These are phyloP conservation scores for Masticophis lateralis DNA, from an alignment of 2,797 vertebrate genomes.

Conservation along the genomic window DNA sequence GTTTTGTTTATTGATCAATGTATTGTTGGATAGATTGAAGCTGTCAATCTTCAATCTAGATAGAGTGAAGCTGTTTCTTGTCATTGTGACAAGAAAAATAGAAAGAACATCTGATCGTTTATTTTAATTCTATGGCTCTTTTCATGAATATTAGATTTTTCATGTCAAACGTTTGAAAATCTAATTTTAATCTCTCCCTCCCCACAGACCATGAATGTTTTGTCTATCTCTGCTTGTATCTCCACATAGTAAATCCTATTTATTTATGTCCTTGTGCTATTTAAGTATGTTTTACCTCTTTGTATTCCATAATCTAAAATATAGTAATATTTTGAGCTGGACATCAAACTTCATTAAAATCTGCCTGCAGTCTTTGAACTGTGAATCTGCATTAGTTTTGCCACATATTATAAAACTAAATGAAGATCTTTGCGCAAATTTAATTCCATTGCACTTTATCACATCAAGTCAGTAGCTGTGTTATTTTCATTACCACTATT, in stretches of 20 bases:
- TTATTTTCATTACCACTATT: conserved; percentile 69
- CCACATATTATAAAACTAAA: conserved; percentile 18
- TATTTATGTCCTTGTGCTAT: conserved; percentile 44
- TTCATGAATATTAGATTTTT: background rate
- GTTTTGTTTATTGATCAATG: background rate
- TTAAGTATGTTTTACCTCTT: conserved; percentile 36
- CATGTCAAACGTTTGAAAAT: background rate
- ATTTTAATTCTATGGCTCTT: background rate
- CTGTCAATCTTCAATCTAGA: too few species aligned
- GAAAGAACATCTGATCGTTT: background rate
- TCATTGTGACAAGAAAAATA: background rate
- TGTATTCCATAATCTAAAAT: conserved; percentile 49
- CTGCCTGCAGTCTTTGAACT: conserved; percentile 54
- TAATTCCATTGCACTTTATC: conserved; percentile 57
- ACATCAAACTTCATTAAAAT: conserved; percentile 62
- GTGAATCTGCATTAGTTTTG: background rate
- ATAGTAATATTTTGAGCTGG: conserved; percentile 34
- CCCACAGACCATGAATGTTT: background rate
- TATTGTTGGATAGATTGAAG: background rate
- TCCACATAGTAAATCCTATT: conserved; percentile 44
- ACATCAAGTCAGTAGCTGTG: conserved; percentile 71
- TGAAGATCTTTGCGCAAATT: conserved; percentile 45
- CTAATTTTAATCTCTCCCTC: too few species aligned
- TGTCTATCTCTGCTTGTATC: background rate
- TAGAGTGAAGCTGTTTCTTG: background rate